phyloP scores from a whole-genome alignment of 1,140 invertebrate genomes.

The Orius laevigatus region DNA sequence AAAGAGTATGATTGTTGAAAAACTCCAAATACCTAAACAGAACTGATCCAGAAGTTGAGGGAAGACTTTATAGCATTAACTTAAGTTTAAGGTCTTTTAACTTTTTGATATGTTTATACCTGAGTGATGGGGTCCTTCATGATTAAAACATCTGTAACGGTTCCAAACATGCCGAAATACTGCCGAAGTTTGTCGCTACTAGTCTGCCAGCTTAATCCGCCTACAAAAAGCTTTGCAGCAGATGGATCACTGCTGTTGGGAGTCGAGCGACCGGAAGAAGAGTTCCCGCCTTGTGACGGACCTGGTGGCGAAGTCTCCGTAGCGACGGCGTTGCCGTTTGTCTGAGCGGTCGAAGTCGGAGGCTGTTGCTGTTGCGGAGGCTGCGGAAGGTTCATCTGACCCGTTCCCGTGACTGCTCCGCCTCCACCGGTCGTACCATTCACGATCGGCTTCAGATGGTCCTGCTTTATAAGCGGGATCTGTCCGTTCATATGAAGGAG shows the following conservation, averaged over 20 bases:
- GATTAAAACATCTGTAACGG: slow-evolving; percentile 79
- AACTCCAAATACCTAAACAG: no score
- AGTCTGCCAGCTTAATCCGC: slow-evolving; percentile 80
- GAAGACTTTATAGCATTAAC: no score
- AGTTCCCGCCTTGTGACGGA: slow-evolving; percentile 22
- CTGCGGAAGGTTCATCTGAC: slow-evolving; percentile 4
- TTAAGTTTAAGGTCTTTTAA: no score
- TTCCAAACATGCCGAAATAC: slow-evolving; percentile 82
- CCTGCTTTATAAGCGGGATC: slow-evolving; percentile 14
- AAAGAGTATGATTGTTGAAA: no score
- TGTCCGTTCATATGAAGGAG: slow-evolving; percentile 20
- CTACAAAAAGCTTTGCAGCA: slow-evolving; percentile 78
- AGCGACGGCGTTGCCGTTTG: slow-evolving; percentile 70
- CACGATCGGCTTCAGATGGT: slow-evolving; percentile 12
- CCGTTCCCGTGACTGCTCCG: slow-evolving; percentile 2
- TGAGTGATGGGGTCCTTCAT: slow-evolving; percentile 89
- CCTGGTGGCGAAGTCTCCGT: slow-evolving; percentile 9
- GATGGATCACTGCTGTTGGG: slow-evolving; percentile 43
- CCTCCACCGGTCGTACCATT: slow-evolving; percentile 5
- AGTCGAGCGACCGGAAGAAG: slow-evolving; percentile 25
- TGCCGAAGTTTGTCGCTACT: slow-evolving; percentile 76
- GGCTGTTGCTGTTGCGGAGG: slow-evolving; percentile 22
- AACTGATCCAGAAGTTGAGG: no score
- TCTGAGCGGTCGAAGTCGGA: slow-evolving; percentile 47
- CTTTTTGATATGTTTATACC: no score